Evolutionary conservation across 2,888 invertebrate genomes (phyloP), one percentile per base, ranked within the genome.

Genomic region (Lissocephala sabroskyi): DNA sequence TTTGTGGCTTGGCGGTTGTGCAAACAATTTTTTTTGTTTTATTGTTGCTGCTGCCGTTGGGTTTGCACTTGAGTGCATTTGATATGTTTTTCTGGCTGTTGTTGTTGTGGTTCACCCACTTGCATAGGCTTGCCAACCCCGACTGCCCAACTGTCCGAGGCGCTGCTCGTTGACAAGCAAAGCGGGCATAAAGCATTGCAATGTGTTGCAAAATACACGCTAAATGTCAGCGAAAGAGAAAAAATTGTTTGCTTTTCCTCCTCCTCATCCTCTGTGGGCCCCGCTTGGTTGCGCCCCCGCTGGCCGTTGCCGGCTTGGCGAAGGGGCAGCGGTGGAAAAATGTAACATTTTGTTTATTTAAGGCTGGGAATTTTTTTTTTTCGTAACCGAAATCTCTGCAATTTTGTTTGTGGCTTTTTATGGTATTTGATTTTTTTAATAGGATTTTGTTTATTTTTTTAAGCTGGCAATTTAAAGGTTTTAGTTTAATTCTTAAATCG

Each of bases 11-110:
- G 60, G 49, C 53, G 58, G 50, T 60, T 51, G 58, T 35, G 51
- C 17, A 37, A 43, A 40, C 44, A 43, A 13, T 40, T 39, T 30
- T 16, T 43, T 29, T 10, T 47, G 30, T 18, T 41, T 33, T 19
- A 19, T 2, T 39, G 40, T 43, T 43, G 30, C 10, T 16, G 18
- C 35, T 39, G 17, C 7, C 39, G 39, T 40, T 46, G 33, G 26
- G 43, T 62, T 53, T 56, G 57, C 70, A 67, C 52, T 58, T 50
- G 59, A 59, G 48, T 58, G 61, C 55, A 47, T 58, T 58, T 57
- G 14, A 13, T n/a, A n/a, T n/a, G n/a, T n/a, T n/a, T n/a, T n/a
- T n/a, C n/a, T n/a, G n/a, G n/a, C n/a, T n/a, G n/a, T n/a, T n/a
- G n/a, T n/a, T n/a, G n/a, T 23, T 23, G 23, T 5, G 3, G 3